Conservation (phyloP, 2,113 vertebrate genomes). For the Gobiocypris rarus region DNA sequence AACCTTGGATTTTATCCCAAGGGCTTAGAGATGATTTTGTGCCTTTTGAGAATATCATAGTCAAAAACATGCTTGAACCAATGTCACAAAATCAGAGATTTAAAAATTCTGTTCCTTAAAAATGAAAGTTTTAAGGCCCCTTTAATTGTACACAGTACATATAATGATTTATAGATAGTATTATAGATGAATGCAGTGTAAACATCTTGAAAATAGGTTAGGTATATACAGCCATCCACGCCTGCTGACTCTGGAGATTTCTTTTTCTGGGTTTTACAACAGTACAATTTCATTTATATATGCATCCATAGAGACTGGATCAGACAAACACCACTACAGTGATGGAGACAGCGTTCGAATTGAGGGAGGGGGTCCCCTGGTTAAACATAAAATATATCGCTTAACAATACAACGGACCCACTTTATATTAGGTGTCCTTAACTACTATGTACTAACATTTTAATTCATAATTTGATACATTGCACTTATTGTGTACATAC, state of each 20-base stretch:
- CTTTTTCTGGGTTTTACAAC: slow-evolving; percentile 10
- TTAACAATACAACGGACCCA: too few relatives aligned
- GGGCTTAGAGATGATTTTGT: neutral
- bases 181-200: slow-evolving; percentile 2
- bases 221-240: neutral
- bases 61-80: neutral
- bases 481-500: too few relatives aligned
- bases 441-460: too few relatives aligned
- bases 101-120: neutral
- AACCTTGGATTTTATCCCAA: neutral
- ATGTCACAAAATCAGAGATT: too few relatives aligned
- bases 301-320: neutral
- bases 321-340: neutral
- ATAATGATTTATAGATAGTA: neutral
- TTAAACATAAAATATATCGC: too few relatives aligned
- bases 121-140: neutral
- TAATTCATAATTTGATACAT: too few relatives aligned
- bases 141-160: neutral
- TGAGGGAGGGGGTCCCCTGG: too few relatives aligned
- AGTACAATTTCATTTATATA: neutral
- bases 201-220: neutral
- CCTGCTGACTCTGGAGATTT: neutral
- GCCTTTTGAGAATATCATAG: neutral
- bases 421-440: too few relatives aligned
- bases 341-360: too few relatives aligned